Evolutionary conservation across 2,113 vertebrate species (phyloP).

Genomic region (Orthonyx spaldingii): DNA sequence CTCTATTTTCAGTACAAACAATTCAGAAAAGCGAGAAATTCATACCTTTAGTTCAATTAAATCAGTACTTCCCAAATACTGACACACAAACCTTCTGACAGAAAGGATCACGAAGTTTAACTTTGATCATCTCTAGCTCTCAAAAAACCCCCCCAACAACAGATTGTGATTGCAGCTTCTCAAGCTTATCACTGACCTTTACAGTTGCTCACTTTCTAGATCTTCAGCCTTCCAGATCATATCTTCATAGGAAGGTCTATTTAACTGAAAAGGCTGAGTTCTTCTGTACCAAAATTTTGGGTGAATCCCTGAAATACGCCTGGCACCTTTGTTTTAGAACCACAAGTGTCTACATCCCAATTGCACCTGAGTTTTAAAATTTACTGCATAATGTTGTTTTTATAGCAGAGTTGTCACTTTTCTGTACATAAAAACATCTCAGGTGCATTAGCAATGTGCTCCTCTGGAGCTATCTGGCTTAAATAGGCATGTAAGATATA

Average conservation of each 20-base stretch:
- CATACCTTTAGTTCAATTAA: not conserved
- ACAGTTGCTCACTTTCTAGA: not conserved
- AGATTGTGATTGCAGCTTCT: not conserved
- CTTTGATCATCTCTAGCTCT: not conserved
- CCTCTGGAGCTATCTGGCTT: not conserved
- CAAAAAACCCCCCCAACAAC: not conserved
- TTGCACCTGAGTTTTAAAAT: accelerated
- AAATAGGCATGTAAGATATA: not conserved
- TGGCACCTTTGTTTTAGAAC: not conserved
- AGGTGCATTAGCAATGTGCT: not conserved
- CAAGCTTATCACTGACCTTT: accelerated
- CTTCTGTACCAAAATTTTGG: not conserved
- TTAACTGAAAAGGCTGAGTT: not conserved
- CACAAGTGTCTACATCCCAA: too few species aligned
- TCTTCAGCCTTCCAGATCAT: not conserved
- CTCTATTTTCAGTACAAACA: not conserved
- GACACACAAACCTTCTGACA: not conserved
- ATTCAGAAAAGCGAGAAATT: not conserved
- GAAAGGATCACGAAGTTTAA: not conserved
- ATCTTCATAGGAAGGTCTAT: not conserved
- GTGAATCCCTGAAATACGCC: not conserved
- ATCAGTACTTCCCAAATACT: not conserved
- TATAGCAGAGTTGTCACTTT: not conserved
- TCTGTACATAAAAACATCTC: not conserved
- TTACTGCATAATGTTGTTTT: not conserved